A percentile compares a stretch with the other conserved stretches of the same genome.
Conservation (phyloP, 2,797 vertebrate genomes). For the Miichthys miiuy region DNA sequence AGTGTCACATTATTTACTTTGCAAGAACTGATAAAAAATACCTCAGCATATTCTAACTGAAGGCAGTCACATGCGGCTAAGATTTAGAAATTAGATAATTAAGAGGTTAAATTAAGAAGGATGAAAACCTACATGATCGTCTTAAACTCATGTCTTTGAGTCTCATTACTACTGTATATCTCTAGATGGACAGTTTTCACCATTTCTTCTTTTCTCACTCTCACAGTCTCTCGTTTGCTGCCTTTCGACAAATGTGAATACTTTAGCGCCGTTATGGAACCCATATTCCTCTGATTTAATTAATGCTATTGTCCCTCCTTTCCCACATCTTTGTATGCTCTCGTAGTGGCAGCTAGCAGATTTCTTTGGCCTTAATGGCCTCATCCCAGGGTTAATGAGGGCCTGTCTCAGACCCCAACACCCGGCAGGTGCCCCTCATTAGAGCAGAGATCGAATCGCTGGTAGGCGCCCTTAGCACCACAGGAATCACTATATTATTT, state of each 20-base stretch:
- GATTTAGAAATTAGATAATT: background rate
- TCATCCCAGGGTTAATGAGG: conserved; percentile 78
- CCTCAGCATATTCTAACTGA: background rate
- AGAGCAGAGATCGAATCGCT: conserved; percentile 63
- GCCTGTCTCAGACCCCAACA: conserved; percentile 68
- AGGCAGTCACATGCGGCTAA: background rate
- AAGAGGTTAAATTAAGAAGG: background rate
- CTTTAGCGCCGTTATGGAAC: conserved; percentile 38
- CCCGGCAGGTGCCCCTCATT: conserved; percentile 79
- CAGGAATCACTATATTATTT: conserved; percentile 71
- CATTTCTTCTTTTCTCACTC: background rate
- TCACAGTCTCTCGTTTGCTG: conserved; percentile 3
- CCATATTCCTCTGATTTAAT: conserved; percentile 64
- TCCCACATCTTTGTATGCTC: conserved; percentile 58
- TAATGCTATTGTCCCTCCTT: conserved; percentile 58
- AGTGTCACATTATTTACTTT: conserved; percentile 1
- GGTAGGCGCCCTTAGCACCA: conserved; percentile 55
- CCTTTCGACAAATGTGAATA: conserved; percentile 46
- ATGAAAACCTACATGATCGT: background rate
- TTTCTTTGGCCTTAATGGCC: conserved; percentile 70
- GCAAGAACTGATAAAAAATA: background rate
- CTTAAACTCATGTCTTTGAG: background rate
- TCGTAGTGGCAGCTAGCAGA: conserved; percentile 59
- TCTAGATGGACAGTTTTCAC: background rate
- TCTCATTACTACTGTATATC: background rate